These are phyloP conservation scores for Huso huso DNA, from an alignment of 2,797 vertebrate genomes.

Conservation along the genomic window DNA sequence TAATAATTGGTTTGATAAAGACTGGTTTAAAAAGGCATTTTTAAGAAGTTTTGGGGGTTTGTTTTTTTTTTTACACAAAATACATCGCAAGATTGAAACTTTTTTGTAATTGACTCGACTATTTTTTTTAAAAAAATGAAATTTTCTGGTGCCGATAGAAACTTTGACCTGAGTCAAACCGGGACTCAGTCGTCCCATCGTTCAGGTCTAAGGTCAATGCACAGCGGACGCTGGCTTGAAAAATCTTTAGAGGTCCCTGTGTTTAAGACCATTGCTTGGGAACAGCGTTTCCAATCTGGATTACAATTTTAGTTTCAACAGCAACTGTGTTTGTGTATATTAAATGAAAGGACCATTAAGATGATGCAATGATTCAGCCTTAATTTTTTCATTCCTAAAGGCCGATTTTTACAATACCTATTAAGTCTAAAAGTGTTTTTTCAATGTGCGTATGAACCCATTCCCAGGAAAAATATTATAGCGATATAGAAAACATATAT, in stretches of 20 bases:
- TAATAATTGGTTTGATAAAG: too few relatives aligned
- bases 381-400: too few relatives aligned
- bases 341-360: background rate
- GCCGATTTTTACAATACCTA: too few relatives aligned
- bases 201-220: slow-evolving; percentile 14
- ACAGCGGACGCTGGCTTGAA: background rate
- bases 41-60: too few relatives aligned
- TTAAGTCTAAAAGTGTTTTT: too few relatives aligned
- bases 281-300: background rate
- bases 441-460: too few relatives aligned
- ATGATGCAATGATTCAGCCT: background rate
- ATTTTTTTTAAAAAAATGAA: background rate
- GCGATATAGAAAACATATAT: too few relatives aligned
- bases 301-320: background rate
- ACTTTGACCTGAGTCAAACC: background rate
- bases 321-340: background rate
- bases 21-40: too few relatives aligned
- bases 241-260: background rate
- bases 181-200: background rate
- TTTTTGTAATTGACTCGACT: too few relatives aligned
- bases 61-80: too few relatives aligned
- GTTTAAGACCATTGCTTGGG: background rate
- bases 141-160: background rate
- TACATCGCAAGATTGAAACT: too few relatives aligned
- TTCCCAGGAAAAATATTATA: too few relatives aligned